Evolutionary conservation across 1,140 invertebrate genomes (phyloP), one percentile per base, ranked within the genome.

Genomic region (Ceratina calcarata): DNA sequence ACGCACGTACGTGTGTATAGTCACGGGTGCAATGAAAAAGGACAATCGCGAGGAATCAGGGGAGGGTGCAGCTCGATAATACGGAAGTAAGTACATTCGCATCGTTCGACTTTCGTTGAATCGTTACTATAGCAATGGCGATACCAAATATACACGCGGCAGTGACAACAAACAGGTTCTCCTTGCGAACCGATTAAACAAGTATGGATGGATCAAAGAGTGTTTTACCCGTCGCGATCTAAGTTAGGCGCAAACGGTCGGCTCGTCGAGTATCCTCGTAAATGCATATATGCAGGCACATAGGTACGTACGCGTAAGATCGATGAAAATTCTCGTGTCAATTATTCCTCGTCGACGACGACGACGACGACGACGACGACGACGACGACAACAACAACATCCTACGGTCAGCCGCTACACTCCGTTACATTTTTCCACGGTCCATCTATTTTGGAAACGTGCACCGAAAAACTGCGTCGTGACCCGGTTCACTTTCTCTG

Each of bases 401-500:
- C 32, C 20, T 32, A n/a, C 73, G 49, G 65, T 55, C 68, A 18
- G 51, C 27, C 53, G 49, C 58, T 74, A 57, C 10, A 16, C 8
- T 58, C 16, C n/a, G 53, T 58, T 55, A 55, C n/a, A 45, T 13
- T 62, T 32, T 32, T 10, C 24, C 10, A 53, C 27, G 58, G 37
- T 51, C 10, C 4, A 20, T 64, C 27, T 51, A 66, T 84, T 80
- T 65, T 49, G 61, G 65, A 65, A 81, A 53, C 10, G 49, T 24
- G 32, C 70, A n/a, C 55, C 53, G 45, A 58, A 49, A 49, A 80
- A 74, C 70, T 84, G 51, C 74, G 78, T 76, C 77, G 71, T 84
- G 83, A 79, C 82, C 82, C 83, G 82, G 79, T 84, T 84, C 71
- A 82, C 83, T 80, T 80, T 83, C 77, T 65, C 75, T 7, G 75